Evolutionary conservation across 1,140 invertebrate species (phyloP).

Genomic region (Aleiodes sp.): DNA sequence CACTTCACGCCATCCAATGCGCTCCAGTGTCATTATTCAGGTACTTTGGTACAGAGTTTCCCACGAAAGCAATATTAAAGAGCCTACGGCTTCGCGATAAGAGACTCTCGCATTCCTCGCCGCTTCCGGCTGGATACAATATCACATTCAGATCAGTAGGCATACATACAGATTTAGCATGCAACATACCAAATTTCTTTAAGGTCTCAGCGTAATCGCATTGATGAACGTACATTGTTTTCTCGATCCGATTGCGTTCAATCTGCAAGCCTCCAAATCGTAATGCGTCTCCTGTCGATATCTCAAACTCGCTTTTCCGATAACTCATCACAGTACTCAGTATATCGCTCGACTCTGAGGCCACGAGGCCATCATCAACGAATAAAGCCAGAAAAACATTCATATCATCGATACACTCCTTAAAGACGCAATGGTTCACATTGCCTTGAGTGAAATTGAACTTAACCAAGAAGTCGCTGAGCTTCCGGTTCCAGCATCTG

Average conservation of each 20-base stretch:
- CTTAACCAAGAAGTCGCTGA: conserved; percentile 36
- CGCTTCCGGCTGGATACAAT: conserved; percentile 32
- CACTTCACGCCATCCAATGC: neutral
- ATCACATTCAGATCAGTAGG: conserved; percentile 25
- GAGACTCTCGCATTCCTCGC: conserved; percentile 42
- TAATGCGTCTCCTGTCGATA: conserved; percentile 26
- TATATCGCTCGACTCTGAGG: conserved; percentile 23
- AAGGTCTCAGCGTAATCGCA: conserved; percentile 6
- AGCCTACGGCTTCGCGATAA: conserved; percentile 30
- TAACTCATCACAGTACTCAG: neutral
- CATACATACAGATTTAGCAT: conserved; percentile 24
- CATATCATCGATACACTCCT: neutral
- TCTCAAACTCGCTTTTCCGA: conserved; percentile 20
- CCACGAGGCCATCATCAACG: conserved; percentile 28
- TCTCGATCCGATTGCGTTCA: conserved; percentile 9
- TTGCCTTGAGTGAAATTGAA: conserved; percentile 35
- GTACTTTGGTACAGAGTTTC: conserved; percentile 2
- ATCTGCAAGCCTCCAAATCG: conserved; percentile 31
- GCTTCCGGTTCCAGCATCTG: conserved; percentile 50
- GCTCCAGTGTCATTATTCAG: neutral
- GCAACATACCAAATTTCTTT: conserved; percentile 26
- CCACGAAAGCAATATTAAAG: conserved; percentile 17
- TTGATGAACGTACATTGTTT: conserved; percentile 32
- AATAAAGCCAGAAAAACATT: conserved; percentile 27
- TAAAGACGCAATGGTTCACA: conserved; percentile 43